Evolutionary conservation across 2,113 vertebrate genomes (phyloP).

Genomic region (Solea solea): DNA sequence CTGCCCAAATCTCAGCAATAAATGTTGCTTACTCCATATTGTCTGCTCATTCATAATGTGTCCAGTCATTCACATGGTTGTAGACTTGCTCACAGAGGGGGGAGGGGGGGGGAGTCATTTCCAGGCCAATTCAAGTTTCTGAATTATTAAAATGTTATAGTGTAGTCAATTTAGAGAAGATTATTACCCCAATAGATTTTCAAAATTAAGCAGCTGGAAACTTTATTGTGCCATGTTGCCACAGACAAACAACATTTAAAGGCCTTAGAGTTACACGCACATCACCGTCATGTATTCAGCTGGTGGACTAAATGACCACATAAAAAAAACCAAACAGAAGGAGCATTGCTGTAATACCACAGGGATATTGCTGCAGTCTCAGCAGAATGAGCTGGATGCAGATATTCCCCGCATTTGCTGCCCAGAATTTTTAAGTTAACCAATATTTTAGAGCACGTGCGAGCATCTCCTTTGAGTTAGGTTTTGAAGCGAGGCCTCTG

Average conservation of each 20-base stretch:
- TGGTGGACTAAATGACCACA: slow-evolving; percentile 16
- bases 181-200: not conserved
- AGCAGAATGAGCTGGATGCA: not conserved
- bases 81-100: not conserved
- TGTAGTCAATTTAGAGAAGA: not conserved
- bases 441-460: not conserved
- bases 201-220: not conserved
- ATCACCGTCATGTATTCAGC: slow-evolving; percentile 25
- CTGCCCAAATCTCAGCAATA: no score
- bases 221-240: not conserved
- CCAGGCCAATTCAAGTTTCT: not conserved
- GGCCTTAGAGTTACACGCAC: not conserved
- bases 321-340: not conserved
- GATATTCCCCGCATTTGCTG: not conserved
- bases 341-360: not conserved
- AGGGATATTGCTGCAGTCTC: not conserved
- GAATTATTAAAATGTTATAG: not conserved
- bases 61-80: slow-evolving; percentile 18
- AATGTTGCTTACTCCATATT: not conserved
- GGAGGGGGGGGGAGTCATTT: slow-evolving; percentile 1
- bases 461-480: not conserved
- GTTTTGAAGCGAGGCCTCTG: slow-evolving; percentile 4
- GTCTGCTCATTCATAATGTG: slow-evolving; percentile 17
- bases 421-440: not conserved
- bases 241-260: slow-evolving; percentile 7